Conservation (phyloP, 2,113 vertebrate genomes). For the Oostethus manadensis region DNA sequence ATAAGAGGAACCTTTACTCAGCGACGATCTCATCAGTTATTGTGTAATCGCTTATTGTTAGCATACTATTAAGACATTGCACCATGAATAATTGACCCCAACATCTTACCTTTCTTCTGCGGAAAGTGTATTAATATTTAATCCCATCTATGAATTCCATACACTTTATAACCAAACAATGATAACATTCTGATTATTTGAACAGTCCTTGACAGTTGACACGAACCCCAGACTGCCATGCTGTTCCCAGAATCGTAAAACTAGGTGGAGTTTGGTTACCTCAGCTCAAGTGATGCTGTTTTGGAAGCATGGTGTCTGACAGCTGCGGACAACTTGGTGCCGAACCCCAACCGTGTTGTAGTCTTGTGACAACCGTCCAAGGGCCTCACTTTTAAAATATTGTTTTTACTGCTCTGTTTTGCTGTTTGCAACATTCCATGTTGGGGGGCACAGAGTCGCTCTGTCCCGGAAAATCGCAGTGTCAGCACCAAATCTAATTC, state of each 20-base stretch:
- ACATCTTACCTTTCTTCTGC: background rate
- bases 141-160: background rate
- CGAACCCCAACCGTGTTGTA: slow-evolving; percentile 61
- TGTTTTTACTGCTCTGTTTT: slow-evolving; percentile 47
- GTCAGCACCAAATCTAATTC: slow-evolving; percentile 29
- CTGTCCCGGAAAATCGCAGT: slow-evolving; percentile 22
- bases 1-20: too few relatives aligned
- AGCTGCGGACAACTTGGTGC: slow-evolving; percentile 73
- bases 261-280: slow-evolving; percentile 62
- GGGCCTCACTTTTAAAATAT: slow-evolving; percentile 42
- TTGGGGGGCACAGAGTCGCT: slow-evolving; percentile 30
- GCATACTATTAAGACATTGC: background rate
- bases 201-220: slow-evolving; percentile 3
- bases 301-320: slow-evolving; percentile 48
- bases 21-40: too few relatives aligned
- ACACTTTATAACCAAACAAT: background rate
- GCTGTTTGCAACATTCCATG: slow-evolving; percentile 30
- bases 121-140: background rate
- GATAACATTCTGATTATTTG: background rate
- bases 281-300: slow-evolving; percentile 52
- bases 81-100: background rate
- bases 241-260: slow-evolving; percentile 52
- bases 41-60: background rate
- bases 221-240: slow-evolving; percentile 4
- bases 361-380: slow-evolving; percentile 42